phyloP scores from a whole-genome alignment of 1,140 invertebrate species.

The Conus ventricosus region DNA sequence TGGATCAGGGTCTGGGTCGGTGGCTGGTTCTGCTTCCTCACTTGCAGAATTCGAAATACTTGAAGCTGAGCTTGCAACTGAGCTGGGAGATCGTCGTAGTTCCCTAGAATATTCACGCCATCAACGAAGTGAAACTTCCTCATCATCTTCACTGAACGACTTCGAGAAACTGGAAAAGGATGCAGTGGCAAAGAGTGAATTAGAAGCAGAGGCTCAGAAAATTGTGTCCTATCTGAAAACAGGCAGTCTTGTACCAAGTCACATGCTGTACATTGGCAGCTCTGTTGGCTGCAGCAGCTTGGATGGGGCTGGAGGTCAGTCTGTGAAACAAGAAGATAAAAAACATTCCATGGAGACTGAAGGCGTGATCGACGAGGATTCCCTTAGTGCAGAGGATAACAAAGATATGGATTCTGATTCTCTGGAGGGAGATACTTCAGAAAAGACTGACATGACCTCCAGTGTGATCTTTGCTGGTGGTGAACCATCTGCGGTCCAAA shows the following conservation, averaged over 20 bases:
- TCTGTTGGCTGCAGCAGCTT: slow-evolving; percentile 40
- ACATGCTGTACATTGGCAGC: slow-evolving; percentile 69
- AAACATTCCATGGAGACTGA: slow-evolving; percentile 63
- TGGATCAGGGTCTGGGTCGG: slow-evolving; percentile 27
- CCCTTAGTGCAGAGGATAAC: slow-evolving; percentile 65
- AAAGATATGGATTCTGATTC: slow-evolving; percentile 62
- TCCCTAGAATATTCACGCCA: slow-evolving; percentile 61
- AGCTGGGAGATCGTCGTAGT: slow-evolving; percentile 53
- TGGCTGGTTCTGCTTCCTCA: slow-evolving; percentile 77
- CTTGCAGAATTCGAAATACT: slow-evolving; percentile 69
- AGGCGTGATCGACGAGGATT: slow-evolving; percentile 69
- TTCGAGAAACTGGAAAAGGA: slow-evolving; percentile 72
- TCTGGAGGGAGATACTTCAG: slow-evolving; percentile 65
- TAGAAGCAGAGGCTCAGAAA: slow-evolving; percentile 72
- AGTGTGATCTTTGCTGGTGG: slow-evolving; percentile 60
- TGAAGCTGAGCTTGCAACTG: slow-evolving; percentile 58
- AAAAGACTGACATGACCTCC: slow-evolving; percentile 68
- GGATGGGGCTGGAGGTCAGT: slow-evolving; percentile 30
- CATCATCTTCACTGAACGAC: slow-evolving; percentile 67
- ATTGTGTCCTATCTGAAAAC: slow-evolving; percentile 85
- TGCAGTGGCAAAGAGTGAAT: slow-evolving; percentile 61
- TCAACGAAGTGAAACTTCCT: slow-evolving; percentile 73
- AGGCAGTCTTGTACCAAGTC: slow-evolving; percentile 77
- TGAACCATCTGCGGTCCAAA: slow-evolving; percentile 28
- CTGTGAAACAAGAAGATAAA: slow-evolving; percentile 67